phyloP scores from a whole-genome alignment of 2,797 vertebrate genomes.

The Astyanax mexicanus region DNA sequence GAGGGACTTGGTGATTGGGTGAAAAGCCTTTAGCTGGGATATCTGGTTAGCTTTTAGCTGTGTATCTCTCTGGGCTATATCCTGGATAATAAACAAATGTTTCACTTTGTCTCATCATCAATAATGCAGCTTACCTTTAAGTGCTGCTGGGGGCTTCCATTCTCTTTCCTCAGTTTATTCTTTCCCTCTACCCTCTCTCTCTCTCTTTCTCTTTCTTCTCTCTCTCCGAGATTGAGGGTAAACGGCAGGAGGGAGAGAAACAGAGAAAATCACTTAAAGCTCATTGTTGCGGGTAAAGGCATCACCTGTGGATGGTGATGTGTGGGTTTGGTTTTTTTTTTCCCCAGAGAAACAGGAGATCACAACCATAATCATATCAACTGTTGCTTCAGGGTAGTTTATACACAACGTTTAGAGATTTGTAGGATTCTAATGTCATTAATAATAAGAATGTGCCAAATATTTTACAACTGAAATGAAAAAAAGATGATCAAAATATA shows the following conservation, averaged over 20 bases:
- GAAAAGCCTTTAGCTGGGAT: neutral
- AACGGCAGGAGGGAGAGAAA: constrained; percentile 50
- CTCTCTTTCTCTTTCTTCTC: constrained; percentile 52
- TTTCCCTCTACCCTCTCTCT: constrained; percentile 33
- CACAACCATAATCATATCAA: constrained; percentile 31
- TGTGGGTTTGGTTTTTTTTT: constrained; percentile 28
- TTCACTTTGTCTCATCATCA: constrained; percentile 88
- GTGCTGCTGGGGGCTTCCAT: constrained; percentile 83
- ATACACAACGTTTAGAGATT: neutral
- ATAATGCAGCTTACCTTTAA: constrained; percentile 91
- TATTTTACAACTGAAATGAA: no score
- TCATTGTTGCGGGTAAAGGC: constrained; percentile 41
- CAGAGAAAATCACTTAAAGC: constrained; percentile 62
- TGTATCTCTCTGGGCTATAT: constrained; percentile 59
- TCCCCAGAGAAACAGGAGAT: constrained; percentile 38
- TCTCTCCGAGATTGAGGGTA: constrained; percentile 42
- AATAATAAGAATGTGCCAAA: no score
- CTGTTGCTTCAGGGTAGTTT: constrained; percentile 37
- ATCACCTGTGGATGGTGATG: constrained; percentile 55
- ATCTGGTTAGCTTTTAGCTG: constrained; percentile 1
- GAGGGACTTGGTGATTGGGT: neutral
- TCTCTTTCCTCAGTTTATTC: constrained; percentile 61
- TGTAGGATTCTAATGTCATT: neutral
- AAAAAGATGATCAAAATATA: no score
- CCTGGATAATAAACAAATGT: constrained; percentile 87